Evolutionary conservation across 2,888 invertebrate species (phyloP).

Genomic region (Limnephilus auricula): DNA sequence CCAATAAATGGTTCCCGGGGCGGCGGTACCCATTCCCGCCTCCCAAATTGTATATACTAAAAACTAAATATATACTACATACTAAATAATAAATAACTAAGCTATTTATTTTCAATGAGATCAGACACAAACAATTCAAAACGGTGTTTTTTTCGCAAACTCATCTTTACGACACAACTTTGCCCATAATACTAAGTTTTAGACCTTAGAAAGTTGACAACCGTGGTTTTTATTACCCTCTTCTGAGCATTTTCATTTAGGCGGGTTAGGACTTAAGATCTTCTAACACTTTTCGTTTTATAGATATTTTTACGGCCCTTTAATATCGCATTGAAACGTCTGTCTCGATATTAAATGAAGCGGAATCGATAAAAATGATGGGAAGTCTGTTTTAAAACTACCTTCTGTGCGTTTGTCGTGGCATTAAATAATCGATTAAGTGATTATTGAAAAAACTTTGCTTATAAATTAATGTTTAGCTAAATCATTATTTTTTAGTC

Average conservation of each 20-base stretch:
- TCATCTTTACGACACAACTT: not conserved
- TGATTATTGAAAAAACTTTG: not conserved
- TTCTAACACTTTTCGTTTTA: conserved; percentile 2
- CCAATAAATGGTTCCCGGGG: no score
- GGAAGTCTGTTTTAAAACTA: not conserved
- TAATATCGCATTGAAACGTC: not conserved
- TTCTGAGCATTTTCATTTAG: not conserved
- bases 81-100: no score
- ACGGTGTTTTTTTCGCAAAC: not conserved
- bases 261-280: not conserved
- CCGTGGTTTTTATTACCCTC: not conserved
- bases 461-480: not conserved
- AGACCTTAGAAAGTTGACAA: not conserved
- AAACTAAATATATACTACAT: no score
- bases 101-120: not conserved
- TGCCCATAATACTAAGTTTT: not conserved
- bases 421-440: not conserved
- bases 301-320: not conserved
- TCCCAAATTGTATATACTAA: no score
- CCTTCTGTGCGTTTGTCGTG: not conserved
- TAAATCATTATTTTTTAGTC: not conserved
- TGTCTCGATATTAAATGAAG: not conserved
- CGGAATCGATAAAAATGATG: not conserved
- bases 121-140: not conserved
- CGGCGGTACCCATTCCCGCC: no score